phyloP scores from a whole-genome alignment of 92 coral and sea anemone genomes.

The Zoanthus gigantus region DNA sequence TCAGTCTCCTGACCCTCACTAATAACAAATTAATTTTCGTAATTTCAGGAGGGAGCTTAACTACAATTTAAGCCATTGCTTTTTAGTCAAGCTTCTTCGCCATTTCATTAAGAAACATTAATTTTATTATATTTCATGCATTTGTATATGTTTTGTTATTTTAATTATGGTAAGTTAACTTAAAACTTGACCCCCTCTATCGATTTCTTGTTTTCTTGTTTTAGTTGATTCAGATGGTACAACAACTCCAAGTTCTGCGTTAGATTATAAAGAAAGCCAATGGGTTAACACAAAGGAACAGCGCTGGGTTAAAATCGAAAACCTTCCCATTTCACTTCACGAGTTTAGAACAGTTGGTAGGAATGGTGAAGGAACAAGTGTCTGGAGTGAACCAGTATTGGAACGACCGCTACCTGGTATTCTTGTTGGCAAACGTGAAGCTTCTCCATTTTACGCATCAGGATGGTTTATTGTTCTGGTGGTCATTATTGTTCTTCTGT shows the following conservation, averaged over 20 bases:
- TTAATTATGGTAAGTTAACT: no score
- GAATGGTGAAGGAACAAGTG: constrained; percentile 62
- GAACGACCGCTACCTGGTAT: constrained; percentile 73
- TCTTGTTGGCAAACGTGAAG: constrained; percentile 59
- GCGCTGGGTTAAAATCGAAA: constrained; percentile 61
- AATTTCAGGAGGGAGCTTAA: no score
- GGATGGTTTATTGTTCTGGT: constrained; percentile 78
- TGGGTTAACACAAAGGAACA: constrained; percentile 61
- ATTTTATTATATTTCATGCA: no score
- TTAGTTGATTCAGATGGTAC: constrained; percentile 38
- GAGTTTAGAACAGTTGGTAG: constrained; percentile 78
- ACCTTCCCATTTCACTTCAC: constrained; percentile 61
- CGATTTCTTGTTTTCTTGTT: not conserved
- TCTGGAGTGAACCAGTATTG: constrained; percentile 66
- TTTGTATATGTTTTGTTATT: no score
- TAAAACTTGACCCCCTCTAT: no score
- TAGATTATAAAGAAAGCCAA: constrained; percentile 56
- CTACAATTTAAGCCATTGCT: no score
- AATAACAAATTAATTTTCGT: no score
- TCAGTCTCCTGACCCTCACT: no score
- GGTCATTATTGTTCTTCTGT: constrained; percentile 60
- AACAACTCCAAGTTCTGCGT: not conserved
- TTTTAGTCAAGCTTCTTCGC: no score
- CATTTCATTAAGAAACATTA: no score
- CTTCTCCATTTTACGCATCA: constrained; percentile 65